These are phyloP conservation scores for Thereva unica DNA, from an alignment of 2,888 invertebrate species.

Conservation along the genomic window DNA sequence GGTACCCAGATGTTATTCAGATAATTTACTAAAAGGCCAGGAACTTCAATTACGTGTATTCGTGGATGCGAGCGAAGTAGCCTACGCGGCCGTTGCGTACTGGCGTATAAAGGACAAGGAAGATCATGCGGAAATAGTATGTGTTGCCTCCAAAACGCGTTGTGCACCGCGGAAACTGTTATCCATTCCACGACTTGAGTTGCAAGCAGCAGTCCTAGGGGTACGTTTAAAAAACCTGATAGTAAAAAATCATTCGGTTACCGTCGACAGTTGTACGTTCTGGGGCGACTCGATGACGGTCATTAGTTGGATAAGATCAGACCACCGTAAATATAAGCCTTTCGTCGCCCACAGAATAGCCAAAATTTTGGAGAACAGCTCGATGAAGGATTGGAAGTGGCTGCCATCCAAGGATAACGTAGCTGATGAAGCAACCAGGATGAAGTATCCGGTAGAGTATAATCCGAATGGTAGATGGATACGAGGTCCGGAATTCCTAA, in stretches of 20 bases:
- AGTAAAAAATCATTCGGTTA: not conserved
- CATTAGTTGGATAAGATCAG: constrained; percentile 37
- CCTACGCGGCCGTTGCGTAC: constrained; percentile 44
- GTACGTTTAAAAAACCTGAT: not conserved
- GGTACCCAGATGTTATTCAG: constrained; percentile 40
- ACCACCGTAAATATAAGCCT: constrained; percentile 36
- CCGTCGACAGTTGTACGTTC: constrained; percentile 8
- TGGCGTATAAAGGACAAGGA: constrained; percentile 35
- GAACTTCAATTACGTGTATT: constrained; percentile 44
- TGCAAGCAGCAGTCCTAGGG: not conserved
- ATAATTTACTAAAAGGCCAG: constrained; percentile 19
- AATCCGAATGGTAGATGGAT: constrained; percentile 5
- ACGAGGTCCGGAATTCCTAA: constrained; percentile 4
- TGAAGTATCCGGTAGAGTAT: not conserved
- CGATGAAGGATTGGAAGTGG: constrained; percentile 6
- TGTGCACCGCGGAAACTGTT: not conserved
- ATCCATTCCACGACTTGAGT: not conserved
- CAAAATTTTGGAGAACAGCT: not conserved
- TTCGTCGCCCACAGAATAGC: constrained; percentile 34
- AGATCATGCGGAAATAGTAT: not conserved
- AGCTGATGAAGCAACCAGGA: constrained; percentile 4
- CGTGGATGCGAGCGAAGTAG: constrained; percentile 45
- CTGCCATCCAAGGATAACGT: constrained; percentile 3
- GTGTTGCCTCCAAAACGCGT: not conserved
- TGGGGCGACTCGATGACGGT: constrained; percentile 37